phyloP scores from a whole-genome alignment of 1,140 invertebrate genomes.

The Alviniconcha marisindica region DNA sequence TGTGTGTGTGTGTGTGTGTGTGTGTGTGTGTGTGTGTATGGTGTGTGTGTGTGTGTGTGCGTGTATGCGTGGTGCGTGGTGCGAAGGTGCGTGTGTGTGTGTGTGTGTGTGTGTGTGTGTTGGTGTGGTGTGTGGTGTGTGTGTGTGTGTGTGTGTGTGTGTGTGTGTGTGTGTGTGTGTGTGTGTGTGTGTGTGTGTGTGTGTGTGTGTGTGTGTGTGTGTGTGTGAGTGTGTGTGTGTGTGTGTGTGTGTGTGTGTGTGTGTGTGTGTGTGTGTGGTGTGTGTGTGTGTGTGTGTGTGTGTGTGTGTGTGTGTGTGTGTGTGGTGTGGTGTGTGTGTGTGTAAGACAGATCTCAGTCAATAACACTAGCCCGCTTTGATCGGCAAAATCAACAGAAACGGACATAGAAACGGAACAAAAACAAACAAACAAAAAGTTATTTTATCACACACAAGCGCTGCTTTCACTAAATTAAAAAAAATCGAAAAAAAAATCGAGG shows the following conservation, averaged over 20 bases:
- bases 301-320: too few relatives aligned
- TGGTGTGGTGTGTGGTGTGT: neutral
- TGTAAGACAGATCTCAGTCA: too few relatives aligned
- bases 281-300: neutral
- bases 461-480: too few relatives aligned
- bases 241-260: conserved; percentile 8
- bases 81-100: neutral
- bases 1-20: neutral
- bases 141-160: conserved; percentile 4
- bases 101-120: neutral
- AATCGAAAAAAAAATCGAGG: too few relatives aligned
- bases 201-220: conserved; percentile 9
- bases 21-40: neutral
- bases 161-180: neutral
- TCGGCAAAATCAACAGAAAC: too few relatives aligned
- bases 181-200: conserved; percentile 4
- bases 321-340: too few relatives aligned
- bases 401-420: too few relatives aligned
- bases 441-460: too few relatives aligned
- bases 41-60: neutral
- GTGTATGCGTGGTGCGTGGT: neutral
- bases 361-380: too few relatives aligned
- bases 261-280: neutral
- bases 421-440: too few relatives aligned
- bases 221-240: neutral